Conservation (phyloP, 2,797 vertebrate species). For the Cetoscarus ocellatus region DNA sequence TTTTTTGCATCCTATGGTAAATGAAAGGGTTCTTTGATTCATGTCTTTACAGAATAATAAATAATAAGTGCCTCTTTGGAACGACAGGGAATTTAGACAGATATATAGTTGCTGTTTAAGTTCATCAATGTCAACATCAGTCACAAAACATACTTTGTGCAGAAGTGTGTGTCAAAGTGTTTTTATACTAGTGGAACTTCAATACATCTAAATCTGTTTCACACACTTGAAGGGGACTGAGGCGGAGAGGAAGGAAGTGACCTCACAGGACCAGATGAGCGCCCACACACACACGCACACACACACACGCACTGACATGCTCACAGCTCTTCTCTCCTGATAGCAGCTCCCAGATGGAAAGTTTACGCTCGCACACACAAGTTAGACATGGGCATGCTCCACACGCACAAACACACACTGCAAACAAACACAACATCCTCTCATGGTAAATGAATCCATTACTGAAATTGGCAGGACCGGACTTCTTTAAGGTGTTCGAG, state of each 20-base stretch:
- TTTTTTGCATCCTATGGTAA: too few relatives aligned
- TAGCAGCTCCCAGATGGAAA: conserved; percentile 76
- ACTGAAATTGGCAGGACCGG: conserved; percentile 60
- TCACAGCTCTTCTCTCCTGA: conserved; percentile 71
- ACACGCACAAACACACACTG: conserved; percentile 21
- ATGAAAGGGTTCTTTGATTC: too few relatives aligned
- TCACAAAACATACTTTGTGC: background rate
- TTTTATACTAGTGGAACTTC: conserved; percentile 15
- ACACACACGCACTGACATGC: conserved; percentile 54
- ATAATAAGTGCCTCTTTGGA: too few relatives aligned
- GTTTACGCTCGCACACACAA: conserved; percentile 71
- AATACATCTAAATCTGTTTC: conserved; percentile 67
- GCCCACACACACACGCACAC: conserved; percentile 52
- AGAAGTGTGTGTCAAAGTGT: background rate
- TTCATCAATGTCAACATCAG: too few relatives aligned
- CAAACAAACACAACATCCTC: conserved; percentile 31
- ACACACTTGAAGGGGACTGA: conserved; percentile 65
- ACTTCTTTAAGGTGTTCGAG: conserved; percentile 54
- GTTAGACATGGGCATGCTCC: conserved; percentile 35
- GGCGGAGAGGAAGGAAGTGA: conserved; percentile 74
- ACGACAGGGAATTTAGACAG: too few relatives aligned
- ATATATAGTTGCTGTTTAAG: too few relatives aligned
- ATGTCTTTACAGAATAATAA: too few relatives aligned
- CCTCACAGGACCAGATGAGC: conserved; percentile 73
- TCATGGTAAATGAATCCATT: conserved; percentile 70